Percentiles rank a stretch among this genome's conserved stretches.
Evolutionary conservation across 2,888 invertebrate genomes (phyloP).

Genomic region (Fragum whitleyi): DNA sequence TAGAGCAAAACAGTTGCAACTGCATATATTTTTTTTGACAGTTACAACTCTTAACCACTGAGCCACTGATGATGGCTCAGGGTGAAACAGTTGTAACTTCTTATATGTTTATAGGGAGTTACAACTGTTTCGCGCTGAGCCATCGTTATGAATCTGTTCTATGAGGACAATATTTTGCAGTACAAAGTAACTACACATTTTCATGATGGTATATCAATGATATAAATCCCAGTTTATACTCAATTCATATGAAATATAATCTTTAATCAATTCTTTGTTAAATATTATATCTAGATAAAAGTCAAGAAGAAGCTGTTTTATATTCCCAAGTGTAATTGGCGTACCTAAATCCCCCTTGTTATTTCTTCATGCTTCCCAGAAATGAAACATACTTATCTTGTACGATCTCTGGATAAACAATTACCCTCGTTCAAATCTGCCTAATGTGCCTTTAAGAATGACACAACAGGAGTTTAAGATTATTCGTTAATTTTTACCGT

Average conservation of each 20-base stretch:
- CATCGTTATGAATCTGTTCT: no score
- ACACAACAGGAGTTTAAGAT: conserved; percentile 12
- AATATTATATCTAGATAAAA: neutral
- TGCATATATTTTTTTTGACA: no score
- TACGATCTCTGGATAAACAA: conserved; percentile 21
- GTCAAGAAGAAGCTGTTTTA: neutral
- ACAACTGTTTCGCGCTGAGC: no score
- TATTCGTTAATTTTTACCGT: neutral
- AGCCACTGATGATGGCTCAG: no score
- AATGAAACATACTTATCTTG: conserved; percentile 30
- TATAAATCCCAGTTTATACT: neutral
- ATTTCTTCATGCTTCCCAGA: conserved; percentile 24
- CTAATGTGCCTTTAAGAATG: conserved; percentile 14
- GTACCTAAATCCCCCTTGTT: conserved; percentile 14
- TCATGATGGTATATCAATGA: neutral
- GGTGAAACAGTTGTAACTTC: no score
- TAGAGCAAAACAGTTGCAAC: no score
- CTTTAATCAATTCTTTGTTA: conserved; percentile 15
- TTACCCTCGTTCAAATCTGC: conserved; percentile 9
- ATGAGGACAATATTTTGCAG: no score
- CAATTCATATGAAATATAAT: neutral
- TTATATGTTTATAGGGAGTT: no score
- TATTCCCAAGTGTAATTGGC: neutral
- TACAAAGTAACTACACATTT: neutral
- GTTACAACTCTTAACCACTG: no score